These are phyloP conservation scores for Cariama cristata DNA, from an alignment of 2,113 vertebrate species.

Conservation along the genomic window DNA sequence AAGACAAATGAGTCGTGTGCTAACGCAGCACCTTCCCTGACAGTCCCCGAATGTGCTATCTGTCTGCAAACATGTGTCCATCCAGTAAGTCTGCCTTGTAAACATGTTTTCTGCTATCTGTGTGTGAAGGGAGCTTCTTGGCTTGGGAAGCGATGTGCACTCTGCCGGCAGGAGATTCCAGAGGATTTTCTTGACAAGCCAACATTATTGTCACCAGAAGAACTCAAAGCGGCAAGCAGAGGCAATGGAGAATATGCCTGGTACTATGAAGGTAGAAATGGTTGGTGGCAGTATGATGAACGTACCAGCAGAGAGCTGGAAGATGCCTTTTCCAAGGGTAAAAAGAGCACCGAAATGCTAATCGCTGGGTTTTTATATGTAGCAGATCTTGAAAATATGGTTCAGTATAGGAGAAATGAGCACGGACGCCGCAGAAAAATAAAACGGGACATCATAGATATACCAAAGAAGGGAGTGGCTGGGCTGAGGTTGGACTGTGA, in stretches of 20 bases:
- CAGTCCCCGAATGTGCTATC: slow-evolving; percentile 92
- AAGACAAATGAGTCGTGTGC: slow-evolving; percentile 84
- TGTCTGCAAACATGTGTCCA: slow-evolving; percentile 95
- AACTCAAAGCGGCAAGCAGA: slow-evolving; percentile 88
- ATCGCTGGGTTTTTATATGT: slow-evolving; percentile 96
- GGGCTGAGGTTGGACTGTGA: slow-evolving; percentile 94
- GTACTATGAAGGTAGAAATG: slow-evolving; percentile 97
- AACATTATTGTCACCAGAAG: slow-evolving; percentile 90
- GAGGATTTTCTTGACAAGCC: slow-evolving; percentile 97
- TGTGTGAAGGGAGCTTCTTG: slow-evolving; percentile 98
- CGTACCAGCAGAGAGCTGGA: slow-evolving; percentile 93
- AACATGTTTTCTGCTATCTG: slow-evolving; percentile 96
- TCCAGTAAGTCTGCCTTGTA: slow-evolving; percentile 93
- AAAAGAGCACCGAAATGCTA: slow-evolving; percentile 96
- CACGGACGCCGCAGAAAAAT: slow-evolving; percentile 93
- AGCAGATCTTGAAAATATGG: slow-evolving; percentile 96
- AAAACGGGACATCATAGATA: slow-evolving; percentile 92
- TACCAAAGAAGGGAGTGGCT: slow-evolving; percentile 97
- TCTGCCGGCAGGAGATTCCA: slow-evolving; percentile 94
- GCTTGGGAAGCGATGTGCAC: slow-evolving; percentile 95
- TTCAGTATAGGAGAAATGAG: slow-evolving; percentile 96
- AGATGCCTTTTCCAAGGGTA: slow-evolving; percentile 91
- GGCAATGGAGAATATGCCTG: slow-evolving; percentile 89
- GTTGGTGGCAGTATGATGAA: slow-evolving; percentile 99
- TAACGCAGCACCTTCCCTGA: slow-evolving; percentile 80